Conservation (phyloP, 2,797 vertebrate genomes). For the Xenops minutus region DNA sequence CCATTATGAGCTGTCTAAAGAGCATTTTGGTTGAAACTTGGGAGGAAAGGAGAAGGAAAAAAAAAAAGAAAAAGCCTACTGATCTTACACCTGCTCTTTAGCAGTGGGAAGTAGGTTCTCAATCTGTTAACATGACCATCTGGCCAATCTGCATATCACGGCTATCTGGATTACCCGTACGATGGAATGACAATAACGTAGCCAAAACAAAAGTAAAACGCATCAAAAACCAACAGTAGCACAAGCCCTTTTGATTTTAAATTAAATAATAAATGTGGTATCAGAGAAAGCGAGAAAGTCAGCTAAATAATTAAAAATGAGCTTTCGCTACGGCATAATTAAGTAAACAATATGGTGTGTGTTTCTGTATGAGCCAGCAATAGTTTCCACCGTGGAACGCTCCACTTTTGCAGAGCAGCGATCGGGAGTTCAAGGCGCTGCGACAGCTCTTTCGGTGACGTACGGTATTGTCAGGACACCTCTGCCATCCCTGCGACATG, state of each 20-base stretch:
- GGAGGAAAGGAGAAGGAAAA: not conserved
- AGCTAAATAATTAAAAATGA: constrained; percentile 62
- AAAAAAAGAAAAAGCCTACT: constrained; percentile 53
- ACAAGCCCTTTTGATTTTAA: constrained; percentile 55
- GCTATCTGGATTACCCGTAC: constrained; percentile 74
- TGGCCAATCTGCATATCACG: constrained; percentile 79
- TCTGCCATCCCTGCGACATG: not conserved
- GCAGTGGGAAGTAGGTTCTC: constrained; percentile 80
- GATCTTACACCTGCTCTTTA: constrained; percentile 80
- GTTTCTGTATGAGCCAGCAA: constrained; percentile 13
- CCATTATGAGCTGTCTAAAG: constrained; percentile 38
- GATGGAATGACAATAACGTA: constrained; percentile 76
- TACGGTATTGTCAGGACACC: constrained; percentile 2
- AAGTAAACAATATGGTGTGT: constrained; percentile 53
- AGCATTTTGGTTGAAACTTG: constrained; percentile 58
- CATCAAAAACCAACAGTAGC: constrained; percentile 60
- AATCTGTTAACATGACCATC: constrained; percentile 82
- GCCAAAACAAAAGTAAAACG: constrained; percentile 70
- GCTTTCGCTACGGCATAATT: not conserved
- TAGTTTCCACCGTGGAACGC: not conserved
- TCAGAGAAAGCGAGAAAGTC: constrained; percentile 37
- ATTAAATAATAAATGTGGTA: constrained; percentile 45
- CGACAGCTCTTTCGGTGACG: constrained; percentile 26
- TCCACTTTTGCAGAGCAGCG: constrained; percentile 23
- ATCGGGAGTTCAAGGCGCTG: not conserved